These are phyloP conservation scores for Psittacula echo DNA, from an alignment of 2,797 vertebrate species.

Conservation along the genomic window DNA sequence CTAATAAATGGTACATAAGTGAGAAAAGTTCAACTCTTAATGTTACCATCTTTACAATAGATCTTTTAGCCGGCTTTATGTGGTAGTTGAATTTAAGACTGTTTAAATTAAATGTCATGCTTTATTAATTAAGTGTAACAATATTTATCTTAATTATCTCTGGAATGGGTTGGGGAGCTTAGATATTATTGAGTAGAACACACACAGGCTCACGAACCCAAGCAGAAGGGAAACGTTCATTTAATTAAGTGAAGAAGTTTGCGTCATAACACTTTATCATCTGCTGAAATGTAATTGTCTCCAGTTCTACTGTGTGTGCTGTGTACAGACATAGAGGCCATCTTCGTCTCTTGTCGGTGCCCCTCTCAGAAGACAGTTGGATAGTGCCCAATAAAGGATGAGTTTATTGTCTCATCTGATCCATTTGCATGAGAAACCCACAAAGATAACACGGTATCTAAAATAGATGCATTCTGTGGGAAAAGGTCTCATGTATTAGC, in stretches of 20 bases:
- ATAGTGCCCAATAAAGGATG: not conserved
- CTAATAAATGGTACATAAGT: not conserved
- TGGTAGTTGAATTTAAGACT: not conserved
- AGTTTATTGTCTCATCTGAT: not conserved
- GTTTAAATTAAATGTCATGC: slow-evolving; percentile 15
- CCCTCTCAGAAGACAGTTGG: not conserved
- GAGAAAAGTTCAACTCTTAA: not conserved
- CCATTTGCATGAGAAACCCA: not conserved
- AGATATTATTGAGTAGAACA: not conserved
- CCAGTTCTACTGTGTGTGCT: not conserved
- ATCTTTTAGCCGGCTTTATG: not conserved
- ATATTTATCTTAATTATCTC: slow-evolving; percentile 33
- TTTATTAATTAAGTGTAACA: slow-evolving; percentile 27
- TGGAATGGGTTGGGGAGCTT: not conserved
- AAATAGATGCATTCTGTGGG: not conserved
- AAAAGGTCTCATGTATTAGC: not conserved
- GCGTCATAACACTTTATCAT: not conserved
- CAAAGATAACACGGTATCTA: not conserved
- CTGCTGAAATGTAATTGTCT: not conserved
- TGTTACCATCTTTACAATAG: not conserved
- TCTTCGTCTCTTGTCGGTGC: not conserved
- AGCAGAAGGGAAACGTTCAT: not conserved
- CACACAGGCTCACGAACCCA: not conserved
- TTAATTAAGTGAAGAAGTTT: not conserved
- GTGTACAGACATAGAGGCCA: not conserved